These are phyloP conservation scores for Platyrinchus mystaceus DNA, from an alignment of 2,797 vertebrate genomes.

Conservation along the genomic window DNA sequence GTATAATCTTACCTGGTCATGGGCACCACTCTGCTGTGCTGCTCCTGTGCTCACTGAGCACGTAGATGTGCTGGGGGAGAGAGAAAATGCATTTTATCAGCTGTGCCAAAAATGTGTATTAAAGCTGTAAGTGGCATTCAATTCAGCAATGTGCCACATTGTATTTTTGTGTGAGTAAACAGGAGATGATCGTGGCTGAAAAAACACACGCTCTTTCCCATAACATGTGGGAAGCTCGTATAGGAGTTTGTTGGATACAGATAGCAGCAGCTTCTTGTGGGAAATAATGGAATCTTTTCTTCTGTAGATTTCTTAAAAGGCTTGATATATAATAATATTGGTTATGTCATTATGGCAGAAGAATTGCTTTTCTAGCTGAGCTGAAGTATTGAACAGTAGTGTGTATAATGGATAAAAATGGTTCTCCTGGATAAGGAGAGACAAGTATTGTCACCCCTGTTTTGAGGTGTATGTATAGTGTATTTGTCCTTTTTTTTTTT, in stretches of 20 bases:
- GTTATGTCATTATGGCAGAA: slow-evolving; percentile 11
- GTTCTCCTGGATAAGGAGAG: not conserved
- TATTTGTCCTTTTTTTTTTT: not conserved
- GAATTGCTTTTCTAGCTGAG: slow-evolving; percentile 25
- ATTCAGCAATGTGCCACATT: accelerated
- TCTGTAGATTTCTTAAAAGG: slow-evolving; percentile 3
- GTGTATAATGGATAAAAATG: slow-evolving; percentile 39
- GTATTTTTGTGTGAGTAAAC: not conserved
- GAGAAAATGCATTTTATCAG: not conserved
- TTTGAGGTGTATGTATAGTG: not conserved
- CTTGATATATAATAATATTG: slow-evolving; percentile 8
- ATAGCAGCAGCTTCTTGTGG: not conserved
- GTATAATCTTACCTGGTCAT: not conserved
- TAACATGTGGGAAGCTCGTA: not conserved
- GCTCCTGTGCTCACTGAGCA: not conserved
- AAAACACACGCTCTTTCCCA: not conserved
- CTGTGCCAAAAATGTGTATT: not conserved
- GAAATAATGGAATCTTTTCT: slow-evolving; percentile 25
- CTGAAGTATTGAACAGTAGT: slow-evolving; percentile 24
- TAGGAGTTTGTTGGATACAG: not conserved
- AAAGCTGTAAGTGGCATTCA: not conserved
- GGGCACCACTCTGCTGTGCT: not conserved
- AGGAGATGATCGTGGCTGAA: not conserved
- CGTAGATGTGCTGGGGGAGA: not conserved
- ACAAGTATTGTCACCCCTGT: not conserved